Evolutionary conservation across 2,888 invertebrate genomes (phyloP).

Genomic region (Ischnus inquisitorius): DNA sequence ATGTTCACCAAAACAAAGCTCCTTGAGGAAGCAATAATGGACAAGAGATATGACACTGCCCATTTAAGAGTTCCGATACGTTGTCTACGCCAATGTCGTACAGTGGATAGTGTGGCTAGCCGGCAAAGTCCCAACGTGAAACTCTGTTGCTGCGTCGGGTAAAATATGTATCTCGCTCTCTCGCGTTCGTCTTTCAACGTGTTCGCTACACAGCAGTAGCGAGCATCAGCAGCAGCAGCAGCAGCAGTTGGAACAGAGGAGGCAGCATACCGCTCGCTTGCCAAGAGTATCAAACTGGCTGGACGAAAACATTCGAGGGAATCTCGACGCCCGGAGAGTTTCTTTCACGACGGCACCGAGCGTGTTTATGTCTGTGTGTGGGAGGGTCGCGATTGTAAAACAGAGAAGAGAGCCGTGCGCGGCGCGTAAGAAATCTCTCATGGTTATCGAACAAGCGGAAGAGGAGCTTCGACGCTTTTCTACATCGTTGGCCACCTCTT

Average conservation of each 20-base stretch:
- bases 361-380: not conserved
- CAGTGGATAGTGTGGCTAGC: constrained; percentile 42
- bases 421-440: not conserved
- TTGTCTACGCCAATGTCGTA: constrained; percentile 60
- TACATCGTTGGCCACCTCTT: constrained; percentile 1
- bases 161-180: constrained; percentile 53
- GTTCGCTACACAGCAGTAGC: constrained; percentile 4
- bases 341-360: not conserved
- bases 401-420: not conserved
- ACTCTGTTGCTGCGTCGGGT: constrained; percentile 61
- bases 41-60: not conserved
- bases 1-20: no score
- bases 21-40: no score
- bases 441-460: constrained; percentile 64
- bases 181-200: constrained; percentile 39
- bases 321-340: constrained; percentile 5
- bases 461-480: constrained; percentile 15
- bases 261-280: constrained; percentile 22
- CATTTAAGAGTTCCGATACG: not conserved
- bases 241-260: constrained; percentile 15
- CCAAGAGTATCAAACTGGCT: constrained; percentile 15
- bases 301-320: constrained; percentile 23
- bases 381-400: constrained; percentile 20
- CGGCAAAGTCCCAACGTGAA: constrained; percentile 62
- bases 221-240: constrained; percentile 9